Evolutionary conservation across 37 sponge, comb jelly and placozoan genomes (phyloP).

Genomic region (Cliona cf. orientalis): DNA sequence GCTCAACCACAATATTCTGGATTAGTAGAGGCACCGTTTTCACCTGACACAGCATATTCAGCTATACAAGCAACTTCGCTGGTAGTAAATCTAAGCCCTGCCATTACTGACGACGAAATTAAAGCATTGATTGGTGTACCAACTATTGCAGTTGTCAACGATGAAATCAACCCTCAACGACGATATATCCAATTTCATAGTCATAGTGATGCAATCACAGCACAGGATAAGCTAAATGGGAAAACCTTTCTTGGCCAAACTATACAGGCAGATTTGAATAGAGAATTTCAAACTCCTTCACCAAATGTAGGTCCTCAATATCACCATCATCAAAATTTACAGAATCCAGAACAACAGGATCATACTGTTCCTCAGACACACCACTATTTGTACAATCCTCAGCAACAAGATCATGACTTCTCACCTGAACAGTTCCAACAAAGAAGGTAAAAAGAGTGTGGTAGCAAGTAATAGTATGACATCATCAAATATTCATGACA

Average conservation of each 20-base stretch:
- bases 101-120: constrained; percentile 14
- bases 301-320: too few relatives aligned
- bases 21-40: neutral
- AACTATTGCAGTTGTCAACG: neutral
- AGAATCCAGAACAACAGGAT: too few relatives aligned
- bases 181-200: neutral
- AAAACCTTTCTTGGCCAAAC: constrained; percentile 19
- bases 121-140: constrained; percentile 1
- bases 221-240: constrained; percentile 2
- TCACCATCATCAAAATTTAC: too few relatives aligned
- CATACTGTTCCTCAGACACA: too few relatives aligned
- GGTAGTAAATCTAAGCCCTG: constrained; percentile 17
- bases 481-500: too few relatives aligned
- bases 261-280: too few relatives aligned
- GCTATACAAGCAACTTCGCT: neutral
- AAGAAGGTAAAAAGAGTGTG: too few relatives aligned
- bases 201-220: constrained; percentile 19
- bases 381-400: too few relatives aligned
- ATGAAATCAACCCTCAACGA: neutral
- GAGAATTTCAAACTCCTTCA: too few relatives aligned
- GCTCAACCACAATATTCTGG: neutral
- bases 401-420: too few relatives aligned
- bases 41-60: neutral
- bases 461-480: too few relatives aligned
- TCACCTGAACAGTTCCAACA: too few relatives aligned